phyloP scores from a whole-genome alignment of 2,797 vertebrate genomes.

The Muscicapa striata region DNA sequence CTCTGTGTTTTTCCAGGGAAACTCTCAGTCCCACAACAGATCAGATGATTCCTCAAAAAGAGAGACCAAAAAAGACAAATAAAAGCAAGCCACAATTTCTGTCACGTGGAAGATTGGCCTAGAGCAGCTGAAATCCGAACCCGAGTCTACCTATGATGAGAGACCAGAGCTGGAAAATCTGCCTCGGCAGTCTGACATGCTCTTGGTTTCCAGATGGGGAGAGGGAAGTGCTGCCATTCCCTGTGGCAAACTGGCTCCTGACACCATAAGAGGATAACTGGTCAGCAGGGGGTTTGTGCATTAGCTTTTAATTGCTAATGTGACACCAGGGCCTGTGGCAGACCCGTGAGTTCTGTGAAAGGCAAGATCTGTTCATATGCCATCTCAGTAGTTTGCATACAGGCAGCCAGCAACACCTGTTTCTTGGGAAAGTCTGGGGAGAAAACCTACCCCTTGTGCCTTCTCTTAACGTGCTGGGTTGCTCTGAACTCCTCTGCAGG shows the following conservation, averaged over 20 bases:
- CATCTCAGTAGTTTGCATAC: neutral
- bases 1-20: neutral
- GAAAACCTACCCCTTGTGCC: neutral
- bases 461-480: neutral
- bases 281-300: neutral
- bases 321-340: neutral
- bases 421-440: neutral
- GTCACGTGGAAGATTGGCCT: rapidly evolving
- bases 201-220: rapidly evolving
- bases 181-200: rapidly evolving
- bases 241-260: neutral
- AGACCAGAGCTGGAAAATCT: neutral
- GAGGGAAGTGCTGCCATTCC: neutral
- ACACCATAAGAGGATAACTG: neutral
- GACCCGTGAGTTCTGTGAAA: neutral
- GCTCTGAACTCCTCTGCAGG: neutral
- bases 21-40: neutral
- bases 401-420: neutral
- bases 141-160: rapidly evolving
- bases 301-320: neutral
- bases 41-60: neutral
- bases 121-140: neutral
- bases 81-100: neutral
- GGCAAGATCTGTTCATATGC: neutral
- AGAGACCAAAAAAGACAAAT: neutral